Evolutionary conservation across 2,113 vertebrate species (phyloP).

Genomic region (Syngnathus scovelli): DNA sequence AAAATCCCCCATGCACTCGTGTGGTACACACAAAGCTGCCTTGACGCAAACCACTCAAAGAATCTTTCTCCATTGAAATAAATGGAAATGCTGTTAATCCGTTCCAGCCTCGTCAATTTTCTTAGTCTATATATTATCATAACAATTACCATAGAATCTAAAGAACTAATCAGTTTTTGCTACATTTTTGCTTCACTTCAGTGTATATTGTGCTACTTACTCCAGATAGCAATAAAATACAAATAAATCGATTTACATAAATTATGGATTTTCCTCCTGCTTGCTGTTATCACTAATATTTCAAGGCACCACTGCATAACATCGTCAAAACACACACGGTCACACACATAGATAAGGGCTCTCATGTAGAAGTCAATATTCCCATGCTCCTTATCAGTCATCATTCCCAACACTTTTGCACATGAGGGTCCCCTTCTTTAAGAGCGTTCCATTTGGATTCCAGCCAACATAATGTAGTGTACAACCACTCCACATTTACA

Average conservation of each 20-base stretch:
- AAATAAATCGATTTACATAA: too few species aligned
- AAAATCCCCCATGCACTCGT: not conserved
- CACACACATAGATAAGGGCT: slow-evolving; percentile 19
- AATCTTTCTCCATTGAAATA: not conserved
- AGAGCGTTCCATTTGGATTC: slow-evolving; percentile 38
- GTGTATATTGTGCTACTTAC: not conserved
- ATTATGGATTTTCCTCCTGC: not conserved
- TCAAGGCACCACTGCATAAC: not conserved
- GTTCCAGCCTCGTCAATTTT: not conserved
- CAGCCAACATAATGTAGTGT: slow-evolving; percentile 21
- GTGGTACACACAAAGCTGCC: not conserved
- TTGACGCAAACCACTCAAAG: not conserved
- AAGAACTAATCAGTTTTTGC: not conserved
- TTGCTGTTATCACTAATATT: not conserved
- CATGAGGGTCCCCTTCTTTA: slow-evolving; percentile 36
- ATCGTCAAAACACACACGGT: not conserved
- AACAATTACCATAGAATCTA: not conserved
- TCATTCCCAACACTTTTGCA: slow-evolving; percentile 41
- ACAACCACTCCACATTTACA: not conserved
- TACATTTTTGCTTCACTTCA: not conserved
- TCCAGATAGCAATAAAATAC: not conserved
- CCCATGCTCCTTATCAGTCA: slow-evolving; percentile 18
- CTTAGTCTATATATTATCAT: too few species aligned
- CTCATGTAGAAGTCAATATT: not conserved
- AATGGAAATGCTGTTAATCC: not conserved